A percentile compares a stretch with the other conserved stretches of the same genome.
phyloP scores from a whole-genome alignment of 2,797 vertebrate genomes.

The Anas georgica region DNA sequence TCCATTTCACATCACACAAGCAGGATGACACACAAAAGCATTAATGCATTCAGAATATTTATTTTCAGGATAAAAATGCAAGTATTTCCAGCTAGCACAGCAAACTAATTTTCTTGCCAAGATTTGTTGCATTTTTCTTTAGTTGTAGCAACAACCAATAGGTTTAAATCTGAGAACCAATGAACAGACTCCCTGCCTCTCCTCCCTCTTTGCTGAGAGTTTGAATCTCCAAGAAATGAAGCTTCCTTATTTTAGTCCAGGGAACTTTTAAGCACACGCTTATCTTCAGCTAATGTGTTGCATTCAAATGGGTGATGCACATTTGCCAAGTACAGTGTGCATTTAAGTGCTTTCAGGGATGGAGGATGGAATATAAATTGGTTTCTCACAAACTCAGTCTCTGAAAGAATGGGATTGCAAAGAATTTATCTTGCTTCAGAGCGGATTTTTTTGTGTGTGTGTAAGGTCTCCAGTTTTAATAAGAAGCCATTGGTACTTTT shows the following conservation, averaged over 20 bases:
- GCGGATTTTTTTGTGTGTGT: neutral
- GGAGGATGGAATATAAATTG: neutral
- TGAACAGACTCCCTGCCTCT: neutral
- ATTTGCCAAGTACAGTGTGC: neutral
- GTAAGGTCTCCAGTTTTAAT: neutral
- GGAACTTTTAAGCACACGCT: neutral
- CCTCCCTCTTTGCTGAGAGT: neutral
- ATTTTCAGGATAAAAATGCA: neutral
- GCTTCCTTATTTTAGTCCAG: neutral
- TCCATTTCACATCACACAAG: neutral
- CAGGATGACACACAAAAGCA: neutral
- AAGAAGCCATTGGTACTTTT: neutral
- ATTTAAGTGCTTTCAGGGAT: neutral
- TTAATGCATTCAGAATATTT: neutral
- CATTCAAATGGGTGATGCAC: neutral
- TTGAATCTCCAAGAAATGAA: neutral
- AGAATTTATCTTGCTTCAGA: neutral
- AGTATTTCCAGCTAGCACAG: conserved; percentile 11
- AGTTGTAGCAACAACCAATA: conserved; percentile 28
- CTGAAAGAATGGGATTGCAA: neutral
- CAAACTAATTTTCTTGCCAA: conserved; percentile 16
- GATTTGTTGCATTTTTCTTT: conserved; percentile 20
- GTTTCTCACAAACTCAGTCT: neutral
- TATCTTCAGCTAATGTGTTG: neutral
- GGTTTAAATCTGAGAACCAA: conserved; percentile 40